phyloP scores from a whole-genome alignment of 2,888 invertebrate genomes.

The Drosophila aldrichi region DNA sequence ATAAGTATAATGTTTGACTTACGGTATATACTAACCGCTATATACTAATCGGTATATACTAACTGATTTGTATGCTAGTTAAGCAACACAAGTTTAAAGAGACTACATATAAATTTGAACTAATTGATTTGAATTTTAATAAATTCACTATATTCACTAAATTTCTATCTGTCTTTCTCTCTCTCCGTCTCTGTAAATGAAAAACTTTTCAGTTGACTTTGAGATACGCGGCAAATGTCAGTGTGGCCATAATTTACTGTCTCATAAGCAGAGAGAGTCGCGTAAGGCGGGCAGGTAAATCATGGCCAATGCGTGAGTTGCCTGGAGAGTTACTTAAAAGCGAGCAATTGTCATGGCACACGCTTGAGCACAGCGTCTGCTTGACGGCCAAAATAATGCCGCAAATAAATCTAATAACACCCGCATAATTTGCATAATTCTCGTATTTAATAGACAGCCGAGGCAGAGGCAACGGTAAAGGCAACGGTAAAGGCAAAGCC shows the following conservation, averaged over 20 bases:
- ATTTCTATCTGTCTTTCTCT: not conserved
- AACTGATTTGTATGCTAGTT: too few species aligned
- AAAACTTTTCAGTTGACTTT: constrained; percentile 24
- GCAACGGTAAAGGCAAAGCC: constrained; percentile 3
- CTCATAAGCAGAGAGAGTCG: constrained; percentile 51
- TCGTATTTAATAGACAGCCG: constrained; percentile 74
- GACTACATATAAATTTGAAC: too few species aligned
- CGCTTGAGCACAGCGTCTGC: constrained; percentile 37
- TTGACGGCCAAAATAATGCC: constrained; percentile 63
- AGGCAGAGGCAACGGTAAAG: constrained; percentile 4
- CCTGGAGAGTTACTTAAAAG: constrained; percentile 67
- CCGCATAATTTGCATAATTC: constrained; percentile 81
- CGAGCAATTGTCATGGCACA: constrained; percentile 49
- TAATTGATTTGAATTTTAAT: constrained; percentile 9
- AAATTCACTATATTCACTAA: too few species aligned
- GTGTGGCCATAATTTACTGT: constrained; percentile 68
- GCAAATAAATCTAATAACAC: constrained; percentile 79
- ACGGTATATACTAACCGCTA: too few species aligned
- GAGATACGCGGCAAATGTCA: constrained; percentile 49
- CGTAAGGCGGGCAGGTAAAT: constrained; percentile 51
- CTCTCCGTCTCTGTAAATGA: not conserved
- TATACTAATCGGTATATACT: too few species aligned
- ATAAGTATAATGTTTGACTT: too few species aligned
- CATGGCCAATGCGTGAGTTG: constrained; percentile 60
- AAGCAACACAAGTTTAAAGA: too few species aligned